Conservation (phyloP, 2,888 invertebrate species). For the Andrena dorsata region DNA sequence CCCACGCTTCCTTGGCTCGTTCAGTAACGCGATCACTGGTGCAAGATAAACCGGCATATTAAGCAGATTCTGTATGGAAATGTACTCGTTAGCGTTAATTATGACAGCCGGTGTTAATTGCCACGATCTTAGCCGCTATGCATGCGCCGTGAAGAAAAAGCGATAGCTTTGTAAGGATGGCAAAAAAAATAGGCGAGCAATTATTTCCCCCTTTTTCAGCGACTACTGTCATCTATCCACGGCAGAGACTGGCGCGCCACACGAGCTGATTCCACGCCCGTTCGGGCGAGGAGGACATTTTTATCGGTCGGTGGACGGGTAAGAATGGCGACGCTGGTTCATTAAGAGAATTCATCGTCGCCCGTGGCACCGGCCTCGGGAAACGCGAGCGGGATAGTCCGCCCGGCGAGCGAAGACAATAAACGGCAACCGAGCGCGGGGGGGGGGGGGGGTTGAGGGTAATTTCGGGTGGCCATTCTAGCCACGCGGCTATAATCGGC, state of each 20-base stretch:
- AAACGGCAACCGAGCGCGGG: slow-evolving; percentile 3
- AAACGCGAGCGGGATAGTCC: slow-evolving; percentile 38
- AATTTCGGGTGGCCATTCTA: slow-evolving; percentile 45
- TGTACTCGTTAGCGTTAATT: slow-evolving; percentile 47
- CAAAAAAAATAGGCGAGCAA: slow-evolving; percentile 32
- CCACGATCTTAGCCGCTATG: slow-evolving; percentile 27
- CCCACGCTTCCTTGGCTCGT: background rate
- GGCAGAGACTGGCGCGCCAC: background rate
- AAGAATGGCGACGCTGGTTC: slow-evolving; percentile 49
- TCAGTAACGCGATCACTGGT: background rate
- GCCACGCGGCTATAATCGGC: slow-evolving; percentile 50
- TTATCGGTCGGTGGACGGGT: background rate
- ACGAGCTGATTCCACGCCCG: background rate
- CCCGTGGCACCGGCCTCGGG: background rate
- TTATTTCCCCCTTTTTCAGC: background rate
- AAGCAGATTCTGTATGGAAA: slow-evolving; percentile 44
- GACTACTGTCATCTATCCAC: slow-evolving; percentile 12
- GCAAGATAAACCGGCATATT: slow-evolving; percentile 41
- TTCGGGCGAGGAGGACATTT: slow-evolving; percentile 1
- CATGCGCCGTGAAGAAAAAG: slow-evolving; percentile 9
- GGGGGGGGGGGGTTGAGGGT: background rate
- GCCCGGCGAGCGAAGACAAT: slow-evolving; percentile 30
- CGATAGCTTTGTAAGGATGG: slow-evolving; percentile 10
- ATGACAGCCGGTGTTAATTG: slow-evolving; percentile 40
- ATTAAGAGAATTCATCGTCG: slow-evolving; percentile 50